A percentile compares a stretch with the other conserved stretches of the same genome.
These are phyloP conservation scores for Theodoxus fluviatilis DNA, from an alignment of 2,888 invertebrate species.

Conservation along the genomic window DNA sequence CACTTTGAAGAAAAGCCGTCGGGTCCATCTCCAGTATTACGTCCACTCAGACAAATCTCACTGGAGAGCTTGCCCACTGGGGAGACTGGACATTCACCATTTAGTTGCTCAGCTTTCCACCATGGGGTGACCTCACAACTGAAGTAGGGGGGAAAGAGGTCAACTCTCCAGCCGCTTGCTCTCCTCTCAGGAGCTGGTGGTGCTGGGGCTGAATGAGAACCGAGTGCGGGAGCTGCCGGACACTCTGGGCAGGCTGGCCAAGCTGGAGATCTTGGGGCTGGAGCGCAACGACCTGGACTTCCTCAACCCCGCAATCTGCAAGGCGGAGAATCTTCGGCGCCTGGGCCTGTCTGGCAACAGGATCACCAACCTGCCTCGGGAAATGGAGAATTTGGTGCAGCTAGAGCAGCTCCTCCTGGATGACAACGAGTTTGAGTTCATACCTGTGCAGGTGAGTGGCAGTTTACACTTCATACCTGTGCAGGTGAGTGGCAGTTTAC, in stretches of 20 bases:
- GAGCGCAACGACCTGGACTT: slow-evolving; percentile 56
- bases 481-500: too few relatives aligned
- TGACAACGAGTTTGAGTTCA: slow-evolving; percentile 60
- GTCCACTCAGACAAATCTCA: too few relatives aligned
- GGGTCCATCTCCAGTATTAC: too few relatives aligned
- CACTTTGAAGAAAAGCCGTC: too few relatives aligned
- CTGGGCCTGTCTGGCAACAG: slow-evolving; percentile 58
- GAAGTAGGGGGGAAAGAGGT: too few relatives aligned
- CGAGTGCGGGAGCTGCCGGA: slow-evolving; percentile 48
- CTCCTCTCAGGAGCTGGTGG: slow-evolving; percentile 40
- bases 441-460: slow-evolving; percentile 52
- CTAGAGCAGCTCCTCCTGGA: slow-evolving; percentile 54
- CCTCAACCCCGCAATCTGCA: slow-evolving; percentile 54
- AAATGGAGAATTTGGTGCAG: slow-evolving; percentile 51
- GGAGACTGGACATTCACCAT: too few relatives aligned
- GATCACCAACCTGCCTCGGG: slow-evolving; percentile 56
- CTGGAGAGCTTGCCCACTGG: too few relatives aligned
- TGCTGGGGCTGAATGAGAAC: slow-evolving; percentile 54
- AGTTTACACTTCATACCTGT: too few relatives aligned
- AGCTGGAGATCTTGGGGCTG: slow-evolving; percentile 49
- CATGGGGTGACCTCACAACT: too few relatives aligned
- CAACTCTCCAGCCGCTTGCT: too few relatives aligned
- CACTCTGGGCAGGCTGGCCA: slow-evolving; percentile 43
- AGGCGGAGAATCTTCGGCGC: slow-evolving; percentile 48
- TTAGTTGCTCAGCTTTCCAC: too few relatives aligned